Base-by-base conservation (phyloP, 2,797 vertebrate species). In the Anguilla obscura region DNA sequence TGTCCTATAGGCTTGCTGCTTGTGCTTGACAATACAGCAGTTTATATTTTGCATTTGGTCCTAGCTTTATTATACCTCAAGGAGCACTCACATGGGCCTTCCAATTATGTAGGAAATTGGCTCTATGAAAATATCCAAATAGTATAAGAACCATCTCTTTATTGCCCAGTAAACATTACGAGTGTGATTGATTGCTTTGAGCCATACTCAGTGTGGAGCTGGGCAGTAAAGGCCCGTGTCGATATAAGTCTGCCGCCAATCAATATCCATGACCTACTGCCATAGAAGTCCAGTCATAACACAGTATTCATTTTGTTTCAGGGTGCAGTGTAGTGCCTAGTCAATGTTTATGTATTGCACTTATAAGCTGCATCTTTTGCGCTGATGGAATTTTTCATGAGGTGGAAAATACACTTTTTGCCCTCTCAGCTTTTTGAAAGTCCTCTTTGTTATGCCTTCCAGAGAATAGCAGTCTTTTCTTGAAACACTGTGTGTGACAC, bases 181-280 rank as follows among this genome's bases (percentile, higher is more conserved):
- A 71, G 36, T 93, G 93, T 92, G 93, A 93, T 88, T 87, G 90
- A 86, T 92, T 92, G 48, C 63, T 89, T 88, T 85, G 89, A 92
- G 92, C 27, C 90, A 86, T 92, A 88, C 9, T 69, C 24, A 76
- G 88, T 89, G 91, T 90, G 89, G 92, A 90, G 56, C 84, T 92
- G 30, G 91, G 92, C 92, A 92, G 63, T 89, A 86, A 93, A 87
- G 16, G 27, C 92, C 93, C 93, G 89, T 80, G 54, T 87, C 74
- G 0, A 0, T 89, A 36, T 88, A 60, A 21, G 71, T 16, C 83
- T 71, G 89, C 0, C 0, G 8, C 88, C 84, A 91, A 92, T 89
- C 69, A 92, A 0, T 93, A 91, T 91, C 93, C 91, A 89, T 86
- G 90, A 90, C 94, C 93, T 93, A 91, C 85, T 92, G 56, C 92